Conservation (phyloP, 2,797 vertebrate genomes). For the Coluber constrictor region DNA sequence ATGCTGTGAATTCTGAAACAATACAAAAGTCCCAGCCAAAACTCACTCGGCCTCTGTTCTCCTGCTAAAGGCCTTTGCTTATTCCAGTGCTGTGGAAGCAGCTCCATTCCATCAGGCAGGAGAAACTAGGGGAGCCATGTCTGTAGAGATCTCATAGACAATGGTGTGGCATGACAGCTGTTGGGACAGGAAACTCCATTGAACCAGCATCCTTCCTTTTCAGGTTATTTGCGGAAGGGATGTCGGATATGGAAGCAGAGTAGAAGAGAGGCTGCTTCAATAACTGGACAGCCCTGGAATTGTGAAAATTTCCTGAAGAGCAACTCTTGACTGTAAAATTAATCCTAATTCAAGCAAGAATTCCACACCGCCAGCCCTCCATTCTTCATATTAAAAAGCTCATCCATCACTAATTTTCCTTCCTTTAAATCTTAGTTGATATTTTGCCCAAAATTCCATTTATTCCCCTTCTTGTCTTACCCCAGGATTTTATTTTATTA, state of each 20-base stretch:
- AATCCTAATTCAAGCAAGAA: background rate
- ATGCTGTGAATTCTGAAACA: background rate
- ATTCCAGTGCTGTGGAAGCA: background rate
- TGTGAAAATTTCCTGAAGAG: background rate
- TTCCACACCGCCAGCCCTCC: background rate
- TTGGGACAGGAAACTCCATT: background rate
- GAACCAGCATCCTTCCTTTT: conserved; percentile 20
- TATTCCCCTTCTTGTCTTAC: too few relatives aligned
- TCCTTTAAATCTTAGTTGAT: background rate
- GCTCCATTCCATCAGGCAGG: background rate
- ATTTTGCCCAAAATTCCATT: background rate
- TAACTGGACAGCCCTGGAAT: background rate
- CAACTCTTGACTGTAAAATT: background rate
- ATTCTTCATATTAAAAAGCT: background rate
- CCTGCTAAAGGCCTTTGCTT: background rate
- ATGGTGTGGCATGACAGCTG: background rate
- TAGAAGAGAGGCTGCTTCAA: background rate
- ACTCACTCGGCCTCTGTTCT: background rate
- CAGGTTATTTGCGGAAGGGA: conserved; percentile 10
- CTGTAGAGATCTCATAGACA: background rate
- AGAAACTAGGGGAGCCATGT: background rate
- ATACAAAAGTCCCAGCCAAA: background rate
- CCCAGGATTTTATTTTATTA: background rate
- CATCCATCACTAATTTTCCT: background rate
- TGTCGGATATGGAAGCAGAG: background rate